phyloP scores from a whole-genome alignment of 2,888 invertebrate genomes.

The Ecliptopera silaceata region DNA sequence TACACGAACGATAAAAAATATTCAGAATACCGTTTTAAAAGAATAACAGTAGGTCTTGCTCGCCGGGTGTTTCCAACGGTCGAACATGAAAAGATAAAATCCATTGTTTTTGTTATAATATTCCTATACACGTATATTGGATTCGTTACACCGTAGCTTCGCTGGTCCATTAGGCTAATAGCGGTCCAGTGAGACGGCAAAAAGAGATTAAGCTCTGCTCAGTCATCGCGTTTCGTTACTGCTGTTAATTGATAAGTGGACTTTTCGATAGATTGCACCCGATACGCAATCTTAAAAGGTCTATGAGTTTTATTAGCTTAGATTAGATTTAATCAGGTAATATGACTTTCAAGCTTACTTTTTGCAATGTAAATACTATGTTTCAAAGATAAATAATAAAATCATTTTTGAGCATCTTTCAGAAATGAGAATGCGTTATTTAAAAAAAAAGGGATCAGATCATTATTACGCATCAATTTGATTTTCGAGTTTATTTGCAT shows the following conservation, averaged over 20 bases:
- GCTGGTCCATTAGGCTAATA: conserved; percentile 74
- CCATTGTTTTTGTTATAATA: conserved; percentile 56
- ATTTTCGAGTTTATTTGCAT: too few species aligned
- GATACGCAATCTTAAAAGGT: conserved; percentile 28
- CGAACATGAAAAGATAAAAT: conserved; percentile 37
- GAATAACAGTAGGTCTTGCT: conserved; percentile 35
- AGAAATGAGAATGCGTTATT: too few species aligned
- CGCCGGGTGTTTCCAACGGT: conserved; percentile 34
- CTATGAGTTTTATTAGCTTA: too few species aligned
- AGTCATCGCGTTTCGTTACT: conserved; percentile 64
- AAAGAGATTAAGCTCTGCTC: conserved; percentile 71
- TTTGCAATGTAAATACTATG: too few species aligned
- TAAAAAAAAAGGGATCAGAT: too few species aligned
- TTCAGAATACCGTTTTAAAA: conserved; percentile 34
- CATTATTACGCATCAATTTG: too few species aligned
- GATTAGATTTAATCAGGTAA: neutral
- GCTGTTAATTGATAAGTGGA: conserved; percentile 69
- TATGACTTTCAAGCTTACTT: too few species aligned
- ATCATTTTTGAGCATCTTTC: too few species aligned
- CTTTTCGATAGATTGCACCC: conserved; percentile 51
- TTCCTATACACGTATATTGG: conserved; percentile 53
- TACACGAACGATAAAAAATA: conserved; percentile 21
- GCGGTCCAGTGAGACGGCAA: conserved; percentile 70
- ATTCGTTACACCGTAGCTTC: conserved; percentile 54
- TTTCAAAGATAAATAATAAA: too few species aligned